Evolutionary conservation across 2,888 invertebrate species (phyloP).

Genomic region (Andrena minutula): DNA sequence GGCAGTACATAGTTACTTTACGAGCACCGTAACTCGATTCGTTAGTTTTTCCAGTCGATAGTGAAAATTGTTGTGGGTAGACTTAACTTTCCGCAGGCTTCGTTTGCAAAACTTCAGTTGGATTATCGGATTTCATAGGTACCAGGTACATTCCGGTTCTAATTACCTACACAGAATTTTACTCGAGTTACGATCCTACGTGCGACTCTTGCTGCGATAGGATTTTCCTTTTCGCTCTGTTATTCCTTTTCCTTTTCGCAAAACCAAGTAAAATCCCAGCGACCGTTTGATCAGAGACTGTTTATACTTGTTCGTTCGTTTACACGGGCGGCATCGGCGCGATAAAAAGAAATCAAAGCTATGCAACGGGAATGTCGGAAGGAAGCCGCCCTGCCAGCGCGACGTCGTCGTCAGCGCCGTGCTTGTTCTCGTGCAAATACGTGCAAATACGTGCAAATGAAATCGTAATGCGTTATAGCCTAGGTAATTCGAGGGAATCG

Average conservation of each 20-base stretch:
- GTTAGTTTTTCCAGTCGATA: slow-evolving; percentile 30
- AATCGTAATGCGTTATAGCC: slow-evolving; percentile 2
- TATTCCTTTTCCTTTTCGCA: slow-evolving; percentile 27
- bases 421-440: background rate
- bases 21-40: slow-evolving; percentile 37
- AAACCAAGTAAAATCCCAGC: slow-evolving; percentile 66
- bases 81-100: slow-evolving; percentile 12
- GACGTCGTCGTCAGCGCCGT: background rate
- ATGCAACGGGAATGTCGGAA: background rate
- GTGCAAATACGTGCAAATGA: background rate
- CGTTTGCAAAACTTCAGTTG: background rate
- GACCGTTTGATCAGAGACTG: slow-evolving; percentile 76
- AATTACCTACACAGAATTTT: background rate
- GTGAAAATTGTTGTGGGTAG: background rate
- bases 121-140: background rate
- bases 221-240: slow-evolving; percentile 71
- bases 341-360: background rate
- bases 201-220: slow-evolving; percentile 37
- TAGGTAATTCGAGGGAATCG: slow-evolving; percentile 25
- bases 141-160: no score
- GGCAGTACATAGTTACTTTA: slow-evolving; percentile 55
- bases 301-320: slow-evolving; percentile 64
- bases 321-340: background rate
- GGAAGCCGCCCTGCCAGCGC: background rate
- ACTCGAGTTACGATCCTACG: background rate